Conservation (phyloP, 2,113 vertebrate genomes). For the Hypocryptadius cinnamomeus region DNA sequence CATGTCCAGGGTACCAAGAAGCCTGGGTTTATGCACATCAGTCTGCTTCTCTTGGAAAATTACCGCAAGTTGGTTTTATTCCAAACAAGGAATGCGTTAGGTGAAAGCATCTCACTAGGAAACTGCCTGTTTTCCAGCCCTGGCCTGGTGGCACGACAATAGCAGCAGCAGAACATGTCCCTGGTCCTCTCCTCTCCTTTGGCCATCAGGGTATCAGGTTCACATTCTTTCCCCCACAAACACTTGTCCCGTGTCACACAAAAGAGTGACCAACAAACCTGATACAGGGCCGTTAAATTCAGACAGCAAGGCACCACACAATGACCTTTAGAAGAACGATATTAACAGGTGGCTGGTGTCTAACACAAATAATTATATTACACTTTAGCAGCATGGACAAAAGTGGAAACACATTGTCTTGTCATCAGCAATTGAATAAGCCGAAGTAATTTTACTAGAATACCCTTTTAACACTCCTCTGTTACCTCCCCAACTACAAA, state of each 20-base stretch:
- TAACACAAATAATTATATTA: constrained; percentile 77
- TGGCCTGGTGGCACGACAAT: neutral
- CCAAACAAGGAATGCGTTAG: neutral
- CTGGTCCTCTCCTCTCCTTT: neutral
- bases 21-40: neutral
- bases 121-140: neutral
- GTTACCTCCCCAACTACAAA: neutral
- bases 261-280: constrained; percentile 68
- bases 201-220: constrained; percentile 6
- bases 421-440: constrained; percentile 76
- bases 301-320: constrained; percentile 72
- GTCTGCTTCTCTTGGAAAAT: neutral
- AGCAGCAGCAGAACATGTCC: neutral
- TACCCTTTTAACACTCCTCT: neutral
- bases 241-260: constrained; percentile 62
- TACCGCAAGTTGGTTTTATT: neutral
- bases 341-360: constrained; percentile 83
- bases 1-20: neutral
- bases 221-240: constrained; percentile 66
- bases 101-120: neutral
- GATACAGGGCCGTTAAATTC: constrained; percentile 60
- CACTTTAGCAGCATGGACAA: constrained; percentile 65
- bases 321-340: constrained; percentile 83
- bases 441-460: neutral
- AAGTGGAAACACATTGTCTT: constrained; percentile 76